Conservation (phyloP, 1,140 invertebrate species). For the Antheraea mylitta region DNA sequence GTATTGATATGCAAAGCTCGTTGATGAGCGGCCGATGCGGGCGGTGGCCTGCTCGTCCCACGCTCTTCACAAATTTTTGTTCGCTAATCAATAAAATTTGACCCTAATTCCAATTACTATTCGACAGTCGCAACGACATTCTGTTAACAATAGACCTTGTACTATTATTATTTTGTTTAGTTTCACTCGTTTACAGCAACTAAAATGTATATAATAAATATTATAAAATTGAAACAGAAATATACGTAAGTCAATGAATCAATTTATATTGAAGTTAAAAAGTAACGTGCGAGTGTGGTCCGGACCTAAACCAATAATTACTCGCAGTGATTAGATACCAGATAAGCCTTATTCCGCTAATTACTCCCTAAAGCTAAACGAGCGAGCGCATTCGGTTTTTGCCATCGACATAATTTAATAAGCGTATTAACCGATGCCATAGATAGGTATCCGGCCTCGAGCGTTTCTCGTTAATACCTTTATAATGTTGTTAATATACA, state of each 20-base stretch:
- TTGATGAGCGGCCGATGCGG: slow-evolving; percentile 46
- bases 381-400: slow-evolving; percentile 54
- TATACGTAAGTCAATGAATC: neutral
- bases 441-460: slow-evolving; percentile 58
- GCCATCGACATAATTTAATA: slow-evolving; percentile 75
- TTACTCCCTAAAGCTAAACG: slow-evolving; percentile 77
- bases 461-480: slow-evolving; percentile 57
- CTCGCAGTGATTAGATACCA: slow-evolving; percentile 64
- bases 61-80: slow-evolving; percentile 64
- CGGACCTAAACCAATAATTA: slow-evolving; percentile 62
- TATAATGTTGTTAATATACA: slow-evolving; percentile 50
- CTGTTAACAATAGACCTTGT: slow-evolving; percentile 39
- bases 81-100: slow-evolving; percentile 66
- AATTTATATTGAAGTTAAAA: neutral
- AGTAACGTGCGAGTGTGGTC: slow-evolving; percentile 29
- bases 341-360: slow-evolving; percentile 73
- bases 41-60: slow-evolving; percentile 51
- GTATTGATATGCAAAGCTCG: slow-evolving; percentile 73
- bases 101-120: slow-evolving; percentile 60
- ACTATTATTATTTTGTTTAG: slow-evolving; percentile 22
- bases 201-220: slow-evolving; percentile 52
- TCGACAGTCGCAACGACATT: slow-evolving; percentile 47
- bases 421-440: slow-evolving; percentile 70
- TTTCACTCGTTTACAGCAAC: slow-evolving; percentile 28
- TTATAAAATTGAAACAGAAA: slow-evolving; percentile 29